Conservation (phyloP, 2,113 vertebrate species). For the Hippoglossus stenolepis region DNA sequence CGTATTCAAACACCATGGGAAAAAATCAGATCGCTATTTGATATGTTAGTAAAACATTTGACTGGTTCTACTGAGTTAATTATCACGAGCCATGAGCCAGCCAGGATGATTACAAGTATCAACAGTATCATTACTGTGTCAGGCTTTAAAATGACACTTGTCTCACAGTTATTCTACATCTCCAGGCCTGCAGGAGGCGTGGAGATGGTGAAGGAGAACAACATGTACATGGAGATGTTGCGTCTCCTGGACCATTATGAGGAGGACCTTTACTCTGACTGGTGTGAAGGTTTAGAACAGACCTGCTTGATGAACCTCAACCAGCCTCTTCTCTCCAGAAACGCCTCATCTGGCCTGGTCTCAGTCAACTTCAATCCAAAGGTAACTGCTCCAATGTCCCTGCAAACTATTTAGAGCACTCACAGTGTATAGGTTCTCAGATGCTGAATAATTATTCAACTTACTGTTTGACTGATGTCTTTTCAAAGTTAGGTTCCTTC, state of each 20-base stretch:
- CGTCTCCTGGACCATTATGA: constrained; percentile 82
- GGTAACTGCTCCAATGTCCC: constrained; percentile 55
- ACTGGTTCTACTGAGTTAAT: background rate
- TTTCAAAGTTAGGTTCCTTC: too few species aligned
- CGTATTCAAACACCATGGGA: constrained; percentile 83
- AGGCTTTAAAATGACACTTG: background rate
- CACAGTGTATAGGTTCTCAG: too few species aligned
- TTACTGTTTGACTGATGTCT: too few species aligned
- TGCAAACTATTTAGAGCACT: background rate
- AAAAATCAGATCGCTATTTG: constrained; percentile 74
- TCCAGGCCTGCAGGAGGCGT: constrained; percentile 72
- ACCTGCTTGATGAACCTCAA: constrained; percentile 85
- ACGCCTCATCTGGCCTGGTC: constrained; percentile 77
- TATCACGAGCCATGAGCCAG: background rate
- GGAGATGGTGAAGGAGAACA: constrained; percentile 72
- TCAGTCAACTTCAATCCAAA: constrained; percentile 87
- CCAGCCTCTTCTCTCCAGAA: constrained; percentile 80
- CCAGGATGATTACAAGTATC: background rate
- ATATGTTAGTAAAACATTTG: constrained; percentile 74
- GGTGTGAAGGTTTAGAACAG: constrained; percentile 80
- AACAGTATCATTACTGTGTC: background rate
- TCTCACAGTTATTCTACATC: background rate
- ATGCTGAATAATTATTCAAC: constrained; percentile 2
- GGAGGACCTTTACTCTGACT: constrained; percentile 79
- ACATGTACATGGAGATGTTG: constrained; percentile 83